A percentile compares a stretch with the other conserved stretches of the same genome.
Evolutionary conservation across 2,888 invertebrate genomes (phyloP).

Genomic region (Tetrapedia diversipes): DNA sequence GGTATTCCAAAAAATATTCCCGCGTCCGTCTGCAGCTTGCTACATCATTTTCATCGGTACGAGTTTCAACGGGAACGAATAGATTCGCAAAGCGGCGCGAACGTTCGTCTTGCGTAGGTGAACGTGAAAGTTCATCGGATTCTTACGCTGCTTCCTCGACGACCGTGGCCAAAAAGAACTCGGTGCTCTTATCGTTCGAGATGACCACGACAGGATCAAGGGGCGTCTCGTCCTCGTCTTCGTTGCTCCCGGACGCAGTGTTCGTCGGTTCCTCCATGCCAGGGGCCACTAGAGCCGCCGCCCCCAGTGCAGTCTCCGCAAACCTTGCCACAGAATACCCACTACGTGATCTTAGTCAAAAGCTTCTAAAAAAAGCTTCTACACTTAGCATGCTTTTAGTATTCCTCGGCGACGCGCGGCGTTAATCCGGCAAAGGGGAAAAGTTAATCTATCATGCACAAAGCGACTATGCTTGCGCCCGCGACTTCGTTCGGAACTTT

Average conservation of each 20-base stretch:
- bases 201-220: constrained; percentile 86
- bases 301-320: constrained; percentile 90
- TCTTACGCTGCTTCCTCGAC: constrained; percentile 93
- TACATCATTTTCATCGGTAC: too few relatives aligned
- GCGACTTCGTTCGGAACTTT: constrained; percentile 42
- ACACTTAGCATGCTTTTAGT: constrained; percentile 73
- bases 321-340: constrained; percentile 85
- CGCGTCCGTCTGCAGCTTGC: not conserved
- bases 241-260: constrained; percentile 95
- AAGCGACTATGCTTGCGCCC: constrained; percentile 48
- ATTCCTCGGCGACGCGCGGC: constrained; percentile 48
- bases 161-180: constrained; percentile 95
- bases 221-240: constrained; percentile 88
- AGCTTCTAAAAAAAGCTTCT: constrained; percentile 78
- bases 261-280: constrained; percentile 93
- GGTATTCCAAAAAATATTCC: not conserved
- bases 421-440: constrained; percentile 54
- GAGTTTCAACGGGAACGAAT: too few relatives aligned
- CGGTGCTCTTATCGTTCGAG: constrained; percentile 95
- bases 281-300: constrained; percentile 84
- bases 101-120: constrained; percentile 14
- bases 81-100: not conserved
- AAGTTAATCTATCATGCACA: constrained; percentile 61
- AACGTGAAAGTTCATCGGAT: constrained; percentile 32
- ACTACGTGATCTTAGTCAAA: constrained; percentile 83